Evolutionary conservation across 2,888 invertebrate genomes (phyloP), one percentile per base, ranked within the genome.

Genomic region (Lycia hirtaria): DNA sequence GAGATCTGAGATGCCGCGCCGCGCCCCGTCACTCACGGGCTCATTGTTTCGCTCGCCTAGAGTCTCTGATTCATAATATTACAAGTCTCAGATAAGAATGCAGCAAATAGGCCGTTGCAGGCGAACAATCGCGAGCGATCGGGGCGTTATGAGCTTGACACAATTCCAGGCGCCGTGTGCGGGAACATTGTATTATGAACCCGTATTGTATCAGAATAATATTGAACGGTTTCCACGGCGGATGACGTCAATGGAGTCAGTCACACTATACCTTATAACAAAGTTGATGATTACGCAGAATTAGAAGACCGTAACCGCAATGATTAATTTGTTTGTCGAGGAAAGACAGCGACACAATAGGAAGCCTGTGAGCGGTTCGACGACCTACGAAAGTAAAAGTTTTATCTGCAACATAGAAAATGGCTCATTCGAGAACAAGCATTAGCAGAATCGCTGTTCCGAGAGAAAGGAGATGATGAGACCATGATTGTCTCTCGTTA

Each of bases 61-160:
- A 82, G 75, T 76, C 68, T 81, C 84, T 89, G 88, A 89, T 83
- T 88, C 89, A 90, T 88, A 71, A 78, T 78, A 84, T 80, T 80
- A 80, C 81, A 81, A 81, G 78, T 83, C 85, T 75, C 72, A 80
- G 88, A 88, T 88, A 87, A 88, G 85, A 87, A 81, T 83, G 82
- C 83, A 83, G 78, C 80, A 86, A 88, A 87, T 86, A 83, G 88
- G 85, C 80, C 89, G 85, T 81, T 86, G 83, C 87, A 76, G 75
- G 76, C 80, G 76, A 84, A 84, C 85, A 83, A 82, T 83, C 78
- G 76, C 60, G 65, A 68, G 75, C 71, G 73, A 72, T 75, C 74
- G 68, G 69, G 66, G 67, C 69, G 75, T 83, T 80, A 82, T 83
- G 79, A 72, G 83, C 81, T 81, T 83, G 85, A 87, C 86, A 87